Evolutionary conservation across 64 coral and sea anemone genomes (phyloP).

Genomic region (Orbicella faveolata): DNA sequence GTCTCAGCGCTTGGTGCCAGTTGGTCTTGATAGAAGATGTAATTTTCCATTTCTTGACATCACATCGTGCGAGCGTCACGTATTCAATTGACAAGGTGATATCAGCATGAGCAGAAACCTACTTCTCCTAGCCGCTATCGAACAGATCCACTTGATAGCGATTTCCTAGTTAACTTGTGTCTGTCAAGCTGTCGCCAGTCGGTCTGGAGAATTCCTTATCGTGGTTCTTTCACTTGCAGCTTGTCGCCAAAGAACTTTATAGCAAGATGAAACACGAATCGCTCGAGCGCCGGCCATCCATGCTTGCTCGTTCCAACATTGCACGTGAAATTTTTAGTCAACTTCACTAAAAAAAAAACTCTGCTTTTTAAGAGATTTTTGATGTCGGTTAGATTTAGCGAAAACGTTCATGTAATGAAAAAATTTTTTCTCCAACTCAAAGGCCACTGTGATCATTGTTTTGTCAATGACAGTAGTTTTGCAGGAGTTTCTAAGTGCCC

Average conservation of each 20-base stretch:
- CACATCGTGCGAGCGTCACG: background rate
- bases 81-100: background rate
- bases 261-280: background rate
- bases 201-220: slow-evolving; percentile 36
- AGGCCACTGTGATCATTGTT: too few relatives aligned
- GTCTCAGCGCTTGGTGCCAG: slow-evolving; percentile 16
- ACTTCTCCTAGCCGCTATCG: slow-evolving; percentile 18
- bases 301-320: too few relatives aligned
- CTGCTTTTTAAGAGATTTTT: too few relatives aligned
- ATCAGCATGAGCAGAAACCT: slow-evolving; percentile 17
- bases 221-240: background rate
- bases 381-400: too few relatives aligned
- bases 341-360: too few relatives aligned
- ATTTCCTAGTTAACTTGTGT: slow-evolving; percentile 38
- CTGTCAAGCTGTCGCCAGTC: slow-evolving; percentile 46
- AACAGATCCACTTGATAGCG: slow-evolving; percentile 32
- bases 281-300: background rate
- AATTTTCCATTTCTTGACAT: background rate
- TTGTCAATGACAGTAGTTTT: too few relatives aligned
- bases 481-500: too few relatives aligned
- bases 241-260: background rate
- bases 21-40: slow-evolving; percentile 21
- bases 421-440: too few relatives aligned
- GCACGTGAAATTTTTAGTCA: too few relatives aligned
- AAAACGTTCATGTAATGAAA: too few relatives aligned